Conservation (phyloP, 2,113 vertebrate genomes). For the Cyanistes caeruleus region DNA sequence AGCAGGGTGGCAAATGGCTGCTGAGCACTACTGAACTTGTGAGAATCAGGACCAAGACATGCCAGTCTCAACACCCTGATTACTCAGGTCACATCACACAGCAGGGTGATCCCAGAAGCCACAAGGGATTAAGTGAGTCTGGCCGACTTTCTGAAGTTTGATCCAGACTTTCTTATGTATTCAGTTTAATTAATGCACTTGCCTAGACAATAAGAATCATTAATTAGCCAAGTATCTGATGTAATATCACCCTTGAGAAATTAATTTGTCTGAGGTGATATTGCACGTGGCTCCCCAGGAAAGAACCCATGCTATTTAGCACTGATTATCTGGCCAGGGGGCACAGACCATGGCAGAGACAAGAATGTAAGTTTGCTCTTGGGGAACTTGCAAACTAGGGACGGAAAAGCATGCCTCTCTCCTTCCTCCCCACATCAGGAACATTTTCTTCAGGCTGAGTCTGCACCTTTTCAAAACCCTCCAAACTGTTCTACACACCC, state of each 20-base stretch:
- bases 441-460: neutral
- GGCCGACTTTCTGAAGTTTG: conserved; percentile 39
- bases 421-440: neutral
- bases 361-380: neutral
- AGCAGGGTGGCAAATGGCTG: neutral
- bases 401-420: neutral
- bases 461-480: neutral
- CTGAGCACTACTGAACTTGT: neutral
- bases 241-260: neutral
- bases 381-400: neutral
- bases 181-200: conserved; percentile 11
- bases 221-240: neutral
- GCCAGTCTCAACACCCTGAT: neutral
- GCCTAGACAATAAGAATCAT: neutral
- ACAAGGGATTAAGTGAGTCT: conserved; percentile 13
- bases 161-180: neutral
- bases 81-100: conserved; percentile 8
- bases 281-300: neutral
- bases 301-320: neutral
- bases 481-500: neutral
- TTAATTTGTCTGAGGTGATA: neutral
- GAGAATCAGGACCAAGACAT: neutral
- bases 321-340: neutral
- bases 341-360: neutral
- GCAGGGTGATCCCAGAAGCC: conserved; percentile 20